Conservation (phyloP, 30 jellyfish, hydroid and myxozoan genomes). For the Hydractinia echinata region DNA sequence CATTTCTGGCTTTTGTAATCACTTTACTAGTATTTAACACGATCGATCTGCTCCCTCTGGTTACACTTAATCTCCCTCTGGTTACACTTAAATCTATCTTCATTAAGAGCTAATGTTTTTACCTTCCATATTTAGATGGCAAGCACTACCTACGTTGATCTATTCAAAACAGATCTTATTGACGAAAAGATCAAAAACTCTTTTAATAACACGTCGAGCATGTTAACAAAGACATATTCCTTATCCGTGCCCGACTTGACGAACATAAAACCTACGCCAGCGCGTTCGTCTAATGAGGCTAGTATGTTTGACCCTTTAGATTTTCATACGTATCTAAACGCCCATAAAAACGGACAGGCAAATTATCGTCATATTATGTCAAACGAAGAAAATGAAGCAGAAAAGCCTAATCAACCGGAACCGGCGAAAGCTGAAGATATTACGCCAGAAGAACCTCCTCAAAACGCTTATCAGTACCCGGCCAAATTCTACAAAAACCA, state of each 20-base stretch:
- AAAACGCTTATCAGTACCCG: too few species aligned
- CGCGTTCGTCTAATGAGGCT: constrained; percentile 2
- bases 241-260: constrained; percentile 1
- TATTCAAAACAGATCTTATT: not conserved
- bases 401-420: not conserved
- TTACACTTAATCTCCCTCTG: too few species aligned
- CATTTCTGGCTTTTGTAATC: too few species aligned
- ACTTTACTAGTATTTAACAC: too few species aligned
- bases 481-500: not conserved
- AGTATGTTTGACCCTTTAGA: not conserved
- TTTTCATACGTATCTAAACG: too few species aligned
- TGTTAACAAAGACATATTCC: constrained; percentile 3
- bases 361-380: too few species aligned
- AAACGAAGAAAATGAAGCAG: not conserved
- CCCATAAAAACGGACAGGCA: too few species aligned
- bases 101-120: too few species aligned
- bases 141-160: not conserved
- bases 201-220: not conserved
- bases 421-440: not conserved
- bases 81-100: too few species aligned
- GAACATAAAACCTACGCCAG: not conserved
- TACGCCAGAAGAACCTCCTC: not conserved
- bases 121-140: too few species aligned
- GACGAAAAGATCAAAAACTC: constrained; percentile 10
- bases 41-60: too few species aligned